Percentiles rank a stretch among this genome's conserved stretches.
Evolutionary conservation across 2,888 invertebrate genomes (phyloP).

Genomic region (Thymelicus sylvestris): DNA sequence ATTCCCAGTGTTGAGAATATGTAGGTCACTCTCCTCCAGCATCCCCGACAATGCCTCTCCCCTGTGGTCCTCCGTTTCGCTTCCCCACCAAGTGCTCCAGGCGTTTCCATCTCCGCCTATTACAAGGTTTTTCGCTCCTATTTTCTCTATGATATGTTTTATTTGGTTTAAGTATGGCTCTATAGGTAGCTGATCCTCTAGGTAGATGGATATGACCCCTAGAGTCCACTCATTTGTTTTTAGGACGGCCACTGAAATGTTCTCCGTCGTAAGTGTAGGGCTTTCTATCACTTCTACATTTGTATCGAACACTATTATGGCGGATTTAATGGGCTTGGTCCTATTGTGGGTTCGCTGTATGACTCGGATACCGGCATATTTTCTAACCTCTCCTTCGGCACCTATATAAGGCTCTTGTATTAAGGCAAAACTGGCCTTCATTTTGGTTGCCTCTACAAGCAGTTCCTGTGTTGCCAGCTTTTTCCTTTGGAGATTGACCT

Average conservation of each 20-base stretch:
- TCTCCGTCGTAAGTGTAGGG: no score
- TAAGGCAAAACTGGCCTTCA: background rate
- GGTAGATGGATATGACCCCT: no score
- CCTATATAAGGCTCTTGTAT: constrained; percentile 38
- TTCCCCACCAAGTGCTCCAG: constrained; percentile 34
- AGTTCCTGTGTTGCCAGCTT: background rate
- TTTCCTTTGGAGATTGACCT: background rate
- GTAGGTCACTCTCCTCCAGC: constrained; percentile 18
- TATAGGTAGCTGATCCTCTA: no score
- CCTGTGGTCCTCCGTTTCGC: constrained; percentile 16
- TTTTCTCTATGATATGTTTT: background rate
- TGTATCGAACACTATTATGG: background rate
- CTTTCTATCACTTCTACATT: no score
- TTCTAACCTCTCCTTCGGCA: background rate
- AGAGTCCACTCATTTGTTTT: no score
- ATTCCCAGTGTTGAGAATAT: constrained; percentile 5
- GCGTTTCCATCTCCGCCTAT: constrained; percentile 36
- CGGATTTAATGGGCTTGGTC: background rate
- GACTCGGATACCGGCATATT: background rate
- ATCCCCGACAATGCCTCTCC: constrained; percentile 19
- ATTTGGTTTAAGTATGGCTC: background rate
- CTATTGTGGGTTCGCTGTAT: background rate
- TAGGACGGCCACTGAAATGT: no score
- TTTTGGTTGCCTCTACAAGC: background rate
- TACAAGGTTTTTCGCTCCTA: background rate